Evolutionary conservation across 1,140 invertebrate genomes (phyloP), one percentile per base, ranked within the genome.

Genomic region (Araneus ventricosus): DNA sequence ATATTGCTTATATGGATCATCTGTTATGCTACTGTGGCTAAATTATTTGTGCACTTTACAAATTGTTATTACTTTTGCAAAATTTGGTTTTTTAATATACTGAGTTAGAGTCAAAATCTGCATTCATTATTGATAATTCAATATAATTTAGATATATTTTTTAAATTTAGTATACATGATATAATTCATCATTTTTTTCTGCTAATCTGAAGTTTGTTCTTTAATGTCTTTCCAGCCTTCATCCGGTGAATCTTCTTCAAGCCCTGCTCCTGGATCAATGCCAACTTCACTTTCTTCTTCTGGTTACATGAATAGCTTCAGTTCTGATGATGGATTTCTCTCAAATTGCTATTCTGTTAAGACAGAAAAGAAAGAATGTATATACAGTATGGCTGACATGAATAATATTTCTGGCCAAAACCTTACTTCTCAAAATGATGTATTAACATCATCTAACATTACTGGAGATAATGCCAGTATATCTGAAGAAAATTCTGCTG

Each of bases 401-500:
- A 93, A 89, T 93, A 93, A 89, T 70, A 57, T 82, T 67, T 75
- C 75, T 59, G 30, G 45, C 6, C 85, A 57, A 79, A 61, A 75
- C 22, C 79, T 87, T 39, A 63, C 24, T 24, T 27, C 82, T 39
- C 34, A 57, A 34, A 93, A 57, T 93, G 91, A 93, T 70, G n/a
- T 39, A 5, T 70, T 92, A 75, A n/a, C 79, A 41, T 7, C 57
- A 52, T 39, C 90, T 61, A 30, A 57, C 59, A 52, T 84, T 52
- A 20, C 30, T 67, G 41, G 34, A 20, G 92, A 93, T 67, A 93
- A 85, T 89, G 57, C 39, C 41, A 93, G 39, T 67, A 24, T 84
- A n/a, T n/a, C 67, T n/a, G 93, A 94, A 52, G 88, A 93, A 84
- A 88, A 95, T 80, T 94, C 95, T n/a, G 95, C 95, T 34, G 94